phyloP scores from a whole-genome alignment of 2,113 vertebrate genomes.

The Rhea pennata region DNA sequence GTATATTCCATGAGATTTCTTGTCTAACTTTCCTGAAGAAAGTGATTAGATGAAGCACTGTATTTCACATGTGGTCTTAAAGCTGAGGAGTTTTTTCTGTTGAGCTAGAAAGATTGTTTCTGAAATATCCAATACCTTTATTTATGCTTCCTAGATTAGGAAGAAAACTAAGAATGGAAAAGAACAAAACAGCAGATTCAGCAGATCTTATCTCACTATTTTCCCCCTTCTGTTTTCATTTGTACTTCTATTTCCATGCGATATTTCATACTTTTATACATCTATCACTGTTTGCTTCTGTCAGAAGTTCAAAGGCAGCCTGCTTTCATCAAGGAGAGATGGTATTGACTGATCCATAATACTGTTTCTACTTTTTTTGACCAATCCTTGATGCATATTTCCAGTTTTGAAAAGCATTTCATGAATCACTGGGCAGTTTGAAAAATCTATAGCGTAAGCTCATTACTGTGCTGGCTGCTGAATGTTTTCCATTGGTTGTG shows the following conservation, averaged over 20 bases:
- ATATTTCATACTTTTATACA: constrained; percentile 58
- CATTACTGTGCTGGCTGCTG: constrained; percentile 54
- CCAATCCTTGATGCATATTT: constrained; percentile 60
- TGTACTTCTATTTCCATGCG: constrained; percentile 62
- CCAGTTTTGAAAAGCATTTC: constrained; percentile 67
- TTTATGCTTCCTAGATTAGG: constrained; percentile 16
- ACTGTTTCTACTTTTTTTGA: constrained; percentile 61
- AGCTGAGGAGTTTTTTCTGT: not conserved
- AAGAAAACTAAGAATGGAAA: constrained; percentile 32
- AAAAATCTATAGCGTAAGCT: constrained; percentile 67
- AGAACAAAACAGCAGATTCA: constrained; percentile 38
- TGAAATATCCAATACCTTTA: constrained; percentile 12
- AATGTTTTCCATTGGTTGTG: constrained; percentile 30
- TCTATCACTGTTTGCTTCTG: constrained; percentile 64
- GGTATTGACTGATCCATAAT: constrained; percentile 58
- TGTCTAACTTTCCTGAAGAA: not conserved
- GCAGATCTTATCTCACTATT: constrained; percentile 51
- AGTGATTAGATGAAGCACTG: not conserved
- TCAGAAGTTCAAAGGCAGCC: constrained; percentile 67
- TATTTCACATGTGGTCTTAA: not conserved
- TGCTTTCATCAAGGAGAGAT: constrained; percentile 49
- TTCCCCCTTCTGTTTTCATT: constrained; percentile 53
- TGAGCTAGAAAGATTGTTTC: not conserved
- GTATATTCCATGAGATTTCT: not conserved
- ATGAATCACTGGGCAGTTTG: constrained; percentile 69